Percentiles rank a stretch among this genome's conserved stretches.
Evolutionary conservation across 2,888 invertebrate genomes (phyloP).

Genomic region (Scaptomyza flava): DNA sequence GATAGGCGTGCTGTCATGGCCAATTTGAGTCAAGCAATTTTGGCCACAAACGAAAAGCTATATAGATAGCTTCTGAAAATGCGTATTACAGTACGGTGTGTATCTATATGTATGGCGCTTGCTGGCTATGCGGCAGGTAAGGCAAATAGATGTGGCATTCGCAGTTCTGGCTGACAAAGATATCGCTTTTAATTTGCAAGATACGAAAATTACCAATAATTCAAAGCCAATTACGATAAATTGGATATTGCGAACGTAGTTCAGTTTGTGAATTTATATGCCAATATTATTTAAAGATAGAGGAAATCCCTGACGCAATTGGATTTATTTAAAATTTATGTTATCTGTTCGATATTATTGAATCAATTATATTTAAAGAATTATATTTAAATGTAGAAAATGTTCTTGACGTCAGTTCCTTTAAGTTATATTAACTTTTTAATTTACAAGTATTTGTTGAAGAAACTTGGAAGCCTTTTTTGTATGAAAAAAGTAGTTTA

Average conservation of each 20-base stretch:
- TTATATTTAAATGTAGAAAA: background rate
- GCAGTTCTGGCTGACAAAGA: slow-evolving; percentile 37
- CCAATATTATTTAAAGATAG: slow-evolving; percentile 1
- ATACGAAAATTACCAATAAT: slow-evolving; percentile 7
- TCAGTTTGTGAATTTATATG: background rate
- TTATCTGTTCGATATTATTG: background rate
- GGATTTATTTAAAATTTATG: background rate
- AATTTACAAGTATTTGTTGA: too few relatives aligned
- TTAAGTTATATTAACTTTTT: too few relatives aligned
- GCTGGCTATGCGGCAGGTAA: slow-evolving; percentile 40
- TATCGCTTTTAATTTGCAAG: slow-evolving; percentile 14
- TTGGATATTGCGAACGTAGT: slow-evolving; percentile 3
- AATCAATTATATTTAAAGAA: background rate
- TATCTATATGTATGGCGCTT: slow-evolving; percentile 15
- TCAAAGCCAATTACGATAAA: slow-evolving; percentile 13
- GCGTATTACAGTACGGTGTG: slow-evolving; percentile 18
- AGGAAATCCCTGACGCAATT: background rate
- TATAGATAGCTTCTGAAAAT: slow-evolving; percentile 54
- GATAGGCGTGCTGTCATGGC: slow-evolving; percentile 39
- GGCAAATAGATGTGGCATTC: slow-evolving; percentile 27
- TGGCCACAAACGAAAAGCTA: slow-evolving; percentile 32
- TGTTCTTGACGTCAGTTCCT: too few relatives aligned
- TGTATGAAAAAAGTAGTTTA: too few relatives aligned
- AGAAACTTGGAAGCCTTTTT: too few relatives aligned
- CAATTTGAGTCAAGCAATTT: slow-evolving; percentile 64